Evolutionary conservation across 1,140 invertebrate species (phyloP).

Genomic region (Pteromalus puparum): DNA sequence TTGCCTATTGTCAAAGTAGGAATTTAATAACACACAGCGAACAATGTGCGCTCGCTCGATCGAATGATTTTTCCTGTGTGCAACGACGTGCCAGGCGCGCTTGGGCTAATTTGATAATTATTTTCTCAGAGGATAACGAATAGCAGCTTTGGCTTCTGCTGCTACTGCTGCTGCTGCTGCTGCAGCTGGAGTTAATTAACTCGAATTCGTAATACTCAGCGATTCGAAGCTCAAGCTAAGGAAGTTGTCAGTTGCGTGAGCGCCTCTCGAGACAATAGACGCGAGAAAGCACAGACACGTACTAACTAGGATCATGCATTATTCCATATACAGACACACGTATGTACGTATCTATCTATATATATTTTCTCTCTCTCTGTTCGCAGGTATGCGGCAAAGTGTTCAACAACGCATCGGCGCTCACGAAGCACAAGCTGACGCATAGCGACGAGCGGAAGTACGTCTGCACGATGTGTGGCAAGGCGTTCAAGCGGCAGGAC

Average conservation of each 20-base stretch:
- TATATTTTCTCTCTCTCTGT: slow-evolving; percentile 63
- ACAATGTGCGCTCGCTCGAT: too few relatives aligned
- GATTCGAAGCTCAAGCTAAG: neutral
- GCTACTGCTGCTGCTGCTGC: neutral
- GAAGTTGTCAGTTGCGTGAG: neutral
- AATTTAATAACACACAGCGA: too few relatives aligned
- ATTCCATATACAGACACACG: neutral
- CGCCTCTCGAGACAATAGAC: neutral
- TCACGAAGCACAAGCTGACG: slow-evolving; percentile 98
- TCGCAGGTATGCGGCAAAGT: slow-evolving; percentile 93
- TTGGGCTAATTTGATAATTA: slow-evolving; percentile 16
- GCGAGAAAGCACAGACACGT: neutral
- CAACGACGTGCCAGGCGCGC: too few relatives aligned
- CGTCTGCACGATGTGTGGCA: slow-evolving; percentile 94
- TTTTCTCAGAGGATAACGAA: neutral
- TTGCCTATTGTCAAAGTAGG: too few relatives aligned
- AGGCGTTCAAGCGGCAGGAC: slow-evolving; percentile 99
- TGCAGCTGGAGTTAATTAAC: neutral
- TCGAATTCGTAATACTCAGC: neutral
- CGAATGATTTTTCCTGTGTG: neutral
- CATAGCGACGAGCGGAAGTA: slow-evolving; percentile 98
- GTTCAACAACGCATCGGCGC: slow-evolving; percentile 96
- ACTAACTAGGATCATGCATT: slow-evolving; percentile 40
- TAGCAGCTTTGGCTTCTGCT: neutral
- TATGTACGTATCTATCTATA: neutral